Conservation (phyloP, 2,797 vertebrate genomes). For the Sebastes matsubarae region DNA sequence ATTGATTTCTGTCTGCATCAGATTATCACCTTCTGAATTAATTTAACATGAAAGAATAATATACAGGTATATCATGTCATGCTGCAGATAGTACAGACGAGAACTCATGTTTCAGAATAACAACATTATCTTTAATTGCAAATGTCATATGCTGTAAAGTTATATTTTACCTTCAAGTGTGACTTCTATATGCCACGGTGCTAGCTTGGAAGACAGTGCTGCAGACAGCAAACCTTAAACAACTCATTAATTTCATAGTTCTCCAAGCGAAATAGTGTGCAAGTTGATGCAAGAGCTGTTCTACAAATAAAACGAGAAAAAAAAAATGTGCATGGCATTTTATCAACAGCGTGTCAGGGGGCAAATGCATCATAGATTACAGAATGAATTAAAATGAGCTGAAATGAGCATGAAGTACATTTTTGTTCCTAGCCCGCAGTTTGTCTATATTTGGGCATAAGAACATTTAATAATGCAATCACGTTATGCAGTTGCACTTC, state of each 20-base stretch:
- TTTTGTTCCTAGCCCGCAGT: slow-evolving; percentile 77
- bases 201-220: slow-evolving; percentile 9
- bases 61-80: not conserved
- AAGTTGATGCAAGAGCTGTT: slow-evolving; percentile 50
- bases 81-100: not conserved
- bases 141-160: not conserved
- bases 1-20: slow-evolving; percentile 39
- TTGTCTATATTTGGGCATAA: slow-evolving; percentile 76
- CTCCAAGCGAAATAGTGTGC: slow-evolving; percentile 29
- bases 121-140: slow-evolving; percentile 6
- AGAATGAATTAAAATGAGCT: slow-evolving; percentile 72
- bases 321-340: slow-evolving; percentile 52
- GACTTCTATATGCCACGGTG: not conserved
- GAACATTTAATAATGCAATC: slow-evolving; percentile 77
- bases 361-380: slow-evolving; percentile 65
- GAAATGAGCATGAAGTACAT: slow-evolving; percentile 76
- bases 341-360: slow-evolving; percentile 68
- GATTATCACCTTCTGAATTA: slow-evolving; percentile 28
- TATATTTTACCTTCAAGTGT: slow-evolving; percentile 30
- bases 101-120: slow-evolving; percentile 14
- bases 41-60: slow-evolving; percentile 25
- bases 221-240: slow-evolving; percentile 10
- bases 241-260: slow-evolving; percentile 49
- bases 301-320: slow-evolving; percentile 32
- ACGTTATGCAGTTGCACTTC: slow-evolving; percentile 79